Evolutionary conservation across 1,140 invertebrate species (phyloP).

Genomic region (Gerris buenoi): DNA sequence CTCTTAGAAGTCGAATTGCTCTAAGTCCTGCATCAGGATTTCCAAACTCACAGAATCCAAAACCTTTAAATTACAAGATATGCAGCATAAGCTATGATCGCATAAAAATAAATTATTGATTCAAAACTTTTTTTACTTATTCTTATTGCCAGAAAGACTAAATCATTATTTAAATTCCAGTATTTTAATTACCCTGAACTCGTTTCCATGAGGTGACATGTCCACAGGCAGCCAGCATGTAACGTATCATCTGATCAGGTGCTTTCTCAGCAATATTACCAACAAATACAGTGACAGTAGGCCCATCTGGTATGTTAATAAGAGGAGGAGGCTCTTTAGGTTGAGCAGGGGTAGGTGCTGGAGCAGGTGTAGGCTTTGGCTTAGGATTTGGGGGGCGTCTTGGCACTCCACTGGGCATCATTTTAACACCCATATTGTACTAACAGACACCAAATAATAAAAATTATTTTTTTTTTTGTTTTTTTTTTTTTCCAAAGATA

Average conservation of each 20-base stretch:
- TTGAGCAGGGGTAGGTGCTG: neutral
- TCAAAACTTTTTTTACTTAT: neutral
- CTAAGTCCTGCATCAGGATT: conserved; percentile 86
- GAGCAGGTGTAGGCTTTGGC: conserved; percentile 2
- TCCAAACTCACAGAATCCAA: conserved; percentile 95
- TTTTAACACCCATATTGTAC: neutral
- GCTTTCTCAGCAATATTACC: conserved; percentile 94
- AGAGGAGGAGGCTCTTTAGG: conserved; percentile 8
- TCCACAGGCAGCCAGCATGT: conserved; percentile 79
- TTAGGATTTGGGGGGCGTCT: neutral
- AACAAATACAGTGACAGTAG: conserved; percentile 92
- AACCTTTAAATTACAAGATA: too few species aligned
- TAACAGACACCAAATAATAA: neutral
- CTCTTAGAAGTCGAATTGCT: conserved; percentile 85
- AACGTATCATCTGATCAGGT: conserved; percentile 85
- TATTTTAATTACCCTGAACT: conserved; percentile 67
- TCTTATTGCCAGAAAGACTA: too few species aligned
- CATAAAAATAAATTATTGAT: neutral
- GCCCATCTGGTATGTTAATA: conserved; percentile 41
- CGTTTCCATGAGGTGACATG: conserved; percentile 92
- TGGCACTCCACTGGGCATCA: conserved; percentile 7
- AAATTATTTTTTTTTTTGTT: neutral
- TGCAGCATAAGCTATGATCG: too few species aligned
- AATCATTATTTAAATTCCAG: too few species aligned
- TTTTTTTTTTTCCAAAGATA: too few species aligned